phyloP scores from a whole-genome alignment of 2,113 vertebrate species.

The Prochilodus magdalenae region DNA sequence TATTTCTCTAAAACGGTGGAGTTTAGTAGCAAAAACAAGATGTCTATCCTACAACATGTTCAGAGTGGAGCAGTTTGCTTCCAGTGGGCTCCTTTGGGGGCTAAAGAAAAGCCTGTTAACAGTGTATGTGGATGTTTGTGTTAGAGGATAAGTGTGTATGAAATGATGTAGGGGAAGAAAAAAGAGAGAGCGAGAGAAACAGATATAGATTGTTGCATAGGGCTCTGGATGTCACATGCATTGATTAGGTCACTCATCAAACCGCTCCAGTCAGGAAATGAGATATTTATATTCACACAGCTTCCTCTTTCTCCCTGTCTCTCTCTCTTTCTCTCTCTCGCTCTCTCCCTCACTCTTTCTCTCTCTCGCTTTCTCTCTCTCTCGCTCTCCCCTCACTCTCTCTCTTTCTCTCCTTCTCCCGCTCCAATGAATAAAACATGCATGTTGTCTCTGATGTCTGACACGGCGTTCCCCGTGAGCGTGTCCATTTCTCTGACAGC shows the following conservation, averaged over 20 bases:
- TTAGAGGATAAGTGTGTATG: background rate
- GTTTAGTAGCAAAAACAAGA: background rate
- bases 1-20: too few species aligned
- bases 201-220: background rate
- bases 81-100: background rate
- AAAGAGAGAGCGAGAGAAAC: background rate
- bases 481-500: slow-evolving; percentile 11
- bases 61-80: background rate
- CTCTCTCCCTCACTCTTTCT: slow-evolving; percentile 15
- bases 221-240: slow-evolving; percentile 14
- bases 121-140: background rate
- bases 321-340: slow-evolving; percentile 22
- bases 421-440: slow-evolving; percentile 45
- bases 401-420: slow-evolving; percentile 13
- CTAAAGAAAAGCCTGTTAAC: background rate
- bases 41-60: background rate
- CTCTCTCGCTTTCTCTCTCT: slow-evolving; percentile 21
- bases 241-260: slow-evolving; percentile 10
- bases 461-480: slow-evolving; percentile 16
- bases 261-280: slow-evolving; percentile 6
- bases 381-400: slow-evolving; percentile 1
- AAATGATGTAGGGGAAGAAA: too few species aligned
- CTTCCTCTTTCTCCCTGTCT: slow-evolving; percentile 31
- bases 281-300: slow-evolving; percentile 28
- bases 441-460: slow-evolving; percentile 44